phyloP scores from a whole-genome alignment of 92 coral and sea anemone genomes.

The Paragorgia papillata region DNA sequence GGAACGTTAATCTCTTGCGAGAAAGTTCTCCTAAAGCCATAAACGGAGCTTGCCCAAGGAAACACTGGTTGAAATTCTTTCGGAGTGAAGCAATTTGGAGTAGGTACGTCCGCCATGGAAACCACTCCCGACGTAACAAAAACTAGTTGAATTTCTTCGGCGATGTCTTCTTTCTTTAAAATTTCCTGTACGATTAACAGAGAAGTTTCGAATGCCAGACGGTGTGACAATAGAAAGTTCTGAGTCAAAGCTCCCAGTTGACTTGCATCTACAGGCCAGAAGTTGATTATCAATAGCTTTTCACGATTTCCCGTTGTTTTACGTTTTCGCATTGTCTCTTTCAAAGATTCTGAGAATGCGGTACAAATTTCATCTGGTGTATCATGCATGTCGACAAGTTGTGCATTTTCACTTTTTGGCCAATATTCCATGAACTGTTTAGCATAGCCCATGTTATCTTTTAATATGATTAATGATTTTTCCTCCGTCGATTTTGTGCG shows the following conservation, averaged over 20 bases:
- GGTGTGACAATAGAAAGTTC: neutral
- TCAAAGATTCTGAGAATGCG: neutral
- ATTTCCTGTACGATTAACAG: conserved; percentile 1
- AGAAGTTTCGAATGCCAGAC: conserved; percentile 45
- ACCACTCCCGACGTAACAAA: neutral
- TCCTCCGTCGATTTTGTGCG: neutral
- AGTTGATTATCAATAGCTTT: conserved; percentile 14
- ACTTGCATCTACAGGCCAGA: no score
- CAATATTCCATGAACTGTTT: neutral
- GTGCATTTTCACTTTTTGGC: no score
- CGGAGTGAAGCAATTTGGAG: no score
- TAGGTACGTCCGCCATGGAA: neutral
- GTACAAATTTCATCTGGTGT: neutral
- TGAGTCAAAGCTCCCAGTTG: no score
- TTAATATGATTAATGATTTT: conserved; percentile 23
- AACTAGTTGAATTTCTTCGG: no score
- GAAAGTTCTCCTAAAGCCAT: conserved; percentile 24
- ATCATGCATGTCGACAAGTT: conserved; percentile 1
- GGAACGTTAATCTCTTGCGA: conserved; percentile 16
- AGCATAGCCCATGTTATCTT: conserved; percentile 39
- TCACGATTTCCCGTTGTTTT: neutral
- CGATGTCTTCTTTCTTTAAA: no score
- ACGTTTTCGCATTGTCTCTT: neutral
- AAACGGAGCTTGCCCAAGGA: conserved; percentile 50
- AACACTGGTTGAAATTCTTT: neutral